Evolutionary conservation across 2,888 invertebrate species (phyloP), one percentile per base, ranked within the genome.

Genomic region (Pristionchus fissidentatus): DNA sequence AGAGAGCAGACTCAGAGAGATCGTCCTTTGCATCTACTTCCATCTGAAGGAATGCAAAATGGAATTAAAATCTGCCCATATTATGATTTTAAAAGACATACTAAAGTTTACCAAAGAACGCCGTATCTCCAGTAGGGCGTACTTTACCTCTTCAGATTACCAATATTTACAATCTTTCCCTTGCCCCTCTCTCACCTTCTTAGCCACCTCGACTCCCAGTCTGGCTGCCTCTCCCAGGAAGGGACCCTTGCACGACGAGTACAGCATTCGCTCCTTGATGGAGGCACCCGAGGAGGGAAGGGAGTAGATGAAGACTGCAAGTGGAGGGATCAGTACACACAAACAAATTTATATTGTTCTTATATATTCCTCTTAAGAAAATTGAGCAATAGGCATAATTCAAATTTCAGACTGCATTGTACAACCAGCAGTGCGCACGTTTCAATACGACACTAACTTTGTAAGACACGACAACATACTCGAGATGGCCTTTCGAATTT

Each of bases 181-280:
- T 55, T 49, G 55, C 35, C n/a, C 10, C 43, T 1, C 3, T 35
- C 70, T 70, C 10, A 97, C 98, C 95, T 97, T 96, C 94, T 97
- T 97, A 0, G 94, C 94, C 89, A 98, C 95, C 87, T 95, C 95
- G 22, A 97, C 93, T 49, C 96, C 96, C 90, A 96, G 93, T 79
- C 95, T 91, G 86, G 98, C 95, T 29, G 95, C 95, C 87, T 96
- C 96, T 38, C 38, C 83, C 83, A 97, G 94, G 87, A 99, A 95
- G 29, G 97, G 96, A 85, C 95, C 96, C 93, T 98, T 98, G 93
- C 98, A 98, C 91, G 97, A 97, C 0, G 98, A 98, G 93, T 98
- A 99, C 92, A 99, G 94, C 99, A 99, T 99, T 89, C 98, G 94
- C 93, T 99, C 98, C 92, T 97, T 98, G 90, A 99, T 97, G 86